Base-by-base conservation (phyloP, 1,140 invertebrate species). In the Drosophila lini region DNA sequence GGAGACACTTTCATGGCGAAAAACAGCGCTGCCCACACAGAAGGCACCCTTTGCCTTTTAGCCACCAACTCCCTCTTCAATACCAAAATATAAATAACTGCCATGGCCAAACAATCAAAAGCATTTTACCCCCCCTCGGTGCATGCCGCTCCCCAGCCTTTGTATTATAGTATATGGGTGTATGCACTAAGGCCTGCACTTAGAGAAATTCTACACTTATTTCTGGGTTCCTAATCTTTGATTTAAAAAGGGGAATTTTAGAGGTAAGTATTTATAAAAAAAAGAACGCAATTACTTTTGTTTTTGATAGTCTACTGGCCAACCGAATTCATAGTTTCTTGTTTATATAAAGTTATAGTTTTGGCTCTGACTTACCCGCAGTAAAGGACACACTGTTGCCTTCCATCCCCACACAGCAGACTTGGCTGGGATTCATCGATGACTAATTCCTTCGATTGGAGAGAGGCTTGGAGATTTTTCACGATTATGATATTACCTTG, bases 1-100 rank as follows among this genome's bases (percentile, higher is more conserved):
- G 25, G 62, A 31, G 31, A 48, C 44, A 55, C 52, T 53, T 53
- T 63, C 31, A 48, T 63, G 36, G 42, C 13, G 42, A 75, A 76
- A 77, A 60, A 42, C 71, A 58, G 57, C 74, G 52, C 74, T 42
- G 55, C 73, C 73, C 57, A 38, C 57, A 38, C 55, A 71, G 50
- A 11, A 13, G 9, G 11, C 16, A 22, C 22, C 22, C 22, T 22
- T 22, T 7, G 11, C 40, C 11, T 3, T 36, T 5, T 34, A 10
- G 28, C 40, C 52, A 31, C 5, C 16, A 19, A 31, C 11, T 7
- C 15, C 40, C 42, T 3, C 19, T 6, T 9, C 34, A 62, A 61
- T 74, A 78, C 64, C 78, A 78, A 78, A 64, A 78, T 64, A 78
- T 78, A 78, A 78, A 78, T 78, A 78, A 71, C 74, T 64, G 65